Percentiles rank a stretch among this genome's conserved stretches.
Evolutionary conservation across 2,797 vertebrate genomes (phyloP).

Genomic region (Cirrhinus molitorella): DNA sequence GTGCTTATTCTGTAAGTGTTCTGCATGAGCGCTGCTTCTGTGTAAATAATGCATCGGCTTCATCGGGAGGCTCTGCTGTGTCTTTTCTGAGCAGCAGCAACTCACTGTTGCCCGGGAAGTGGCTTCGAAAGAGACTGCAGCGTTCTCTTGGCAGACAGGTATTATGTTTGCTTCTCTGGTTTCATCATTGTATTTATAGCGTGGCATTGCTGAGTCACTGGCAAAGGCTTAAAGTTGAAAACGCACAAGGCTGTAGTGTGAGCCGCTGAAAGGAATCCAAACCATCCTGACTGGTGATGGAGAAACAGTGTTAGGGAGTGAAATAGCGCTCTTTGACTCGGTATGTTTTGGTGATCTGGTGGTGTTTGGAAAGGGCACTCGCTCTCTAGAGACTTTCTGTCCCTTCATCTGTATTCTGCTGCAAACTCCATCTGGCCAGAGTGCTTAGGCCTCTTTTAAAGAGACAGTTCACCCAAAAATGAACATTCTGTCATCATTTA

Average conservation of each 20-base stretch:
- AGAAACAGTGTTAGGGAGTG: neutral
- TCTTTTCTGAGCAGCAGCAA: neutral
- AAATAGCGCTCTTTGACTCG: neutral
- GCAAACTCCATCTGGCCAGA: constrained; percentile 20
- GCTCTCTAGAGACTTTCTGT: constrained; percentile 21
- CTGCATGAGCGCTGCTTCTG: neutral
- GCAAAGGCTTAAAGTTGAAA: constrained; percentile 1
- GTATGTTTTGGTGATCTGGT: constrained; percentile 39
- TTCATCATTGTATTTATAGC: constrained; percentile 47
- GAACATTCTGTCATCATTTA: neutral
- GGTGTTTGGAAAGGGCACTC: constrained; percentile 29
- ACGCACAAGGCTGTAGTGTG: neutral
- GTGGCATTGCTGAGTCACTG: constrained; percentile 30
- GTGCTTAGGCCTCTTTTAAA: constrained; percentile 19
- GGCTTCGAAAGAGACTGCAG: constrained; percentile 1
- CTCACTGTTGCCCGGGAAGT: constrained; percentile 9
- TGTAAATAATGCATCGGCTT: constrained; percentile 46
- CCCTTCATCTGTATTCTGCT: constrained; percentile 43
- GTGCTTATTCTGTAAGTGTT: constrained; percentile 21
- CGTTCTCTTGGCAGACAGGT: constrained; percentile 20
- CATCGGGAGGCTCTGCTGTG: neutral
- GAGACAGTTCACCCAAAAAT: constrained; percentile 7
- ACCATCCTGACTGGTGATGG: neutral
- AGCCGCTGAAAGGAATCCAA: constrained; percentile 14
- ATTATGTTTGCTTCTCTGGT: constrained; percentile 49